phyloP scores from a whole-genome alignment of 2,797 vertebrate species.

The Eleutherodactylus coqui region DNA sequence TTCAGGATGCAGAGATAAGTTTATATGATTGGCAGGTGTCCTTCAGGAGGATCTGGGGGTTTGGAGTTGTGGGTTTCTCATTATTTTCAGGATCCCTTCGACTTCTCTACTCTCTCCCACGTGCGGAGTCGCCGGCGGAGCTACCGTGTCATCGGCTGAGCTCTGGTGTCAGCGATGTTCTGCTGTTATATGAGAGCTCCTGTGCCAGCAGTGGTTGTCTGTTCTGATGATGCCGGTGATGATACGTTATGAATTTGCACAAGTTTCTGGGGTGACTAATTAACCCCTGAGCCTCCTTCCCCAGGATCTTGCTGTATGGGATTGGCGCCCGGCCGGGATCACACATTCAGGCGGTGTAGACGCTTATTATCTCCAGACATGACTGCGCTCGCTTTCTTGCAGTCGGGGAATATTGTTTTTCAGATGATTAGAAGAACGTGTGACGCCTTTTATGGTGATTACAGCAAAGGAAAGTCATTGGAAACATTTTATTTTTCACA shows the following conservation, averaged over 20 bases:
- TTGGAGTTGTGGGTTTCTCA: background rate
- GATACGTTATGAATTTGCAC: background rate
- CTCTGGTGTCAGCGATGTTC: background rate
- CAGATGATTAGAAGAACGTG: background rate
- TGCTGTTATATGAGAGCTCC: background rate
- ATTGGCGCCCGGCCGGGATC: background rate
- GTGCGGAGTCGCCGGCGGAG: background rate
- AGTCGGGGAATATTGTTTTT: background rate
- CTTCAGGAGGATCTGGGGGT: background rate
- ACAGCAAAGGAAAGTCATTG: background rate
- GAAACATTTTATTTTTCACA: background rate
- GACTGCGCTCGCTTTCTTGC: conserved; percentile 8
- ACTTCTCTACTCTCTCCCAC: background rate
- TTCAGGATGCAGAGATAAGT: background rate
- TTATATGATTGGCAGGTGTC: background rate
- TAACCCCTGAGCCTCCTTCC: background rate
- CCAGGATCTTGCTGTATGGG: background rate
- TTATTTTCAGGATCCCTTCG: background rate
- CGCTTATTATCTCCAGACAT: conserved; percentile 22
- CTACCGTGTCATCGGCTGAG: background rate
- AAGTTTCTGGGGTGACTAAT: conserved; percentile 5
- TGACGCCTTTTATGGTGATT: background rate
- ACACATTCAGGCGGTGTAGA: background rate
- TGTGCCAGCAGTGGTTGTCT: background rate
- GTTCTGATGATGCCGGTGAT: background rate